A percentile compares a stretch with the other conserved stretches of the same genome.
Evolutionary conservation across 2,797 vertebrate species (phyloP).

Genomic region (Myiotriccus ornatus): DNA sequence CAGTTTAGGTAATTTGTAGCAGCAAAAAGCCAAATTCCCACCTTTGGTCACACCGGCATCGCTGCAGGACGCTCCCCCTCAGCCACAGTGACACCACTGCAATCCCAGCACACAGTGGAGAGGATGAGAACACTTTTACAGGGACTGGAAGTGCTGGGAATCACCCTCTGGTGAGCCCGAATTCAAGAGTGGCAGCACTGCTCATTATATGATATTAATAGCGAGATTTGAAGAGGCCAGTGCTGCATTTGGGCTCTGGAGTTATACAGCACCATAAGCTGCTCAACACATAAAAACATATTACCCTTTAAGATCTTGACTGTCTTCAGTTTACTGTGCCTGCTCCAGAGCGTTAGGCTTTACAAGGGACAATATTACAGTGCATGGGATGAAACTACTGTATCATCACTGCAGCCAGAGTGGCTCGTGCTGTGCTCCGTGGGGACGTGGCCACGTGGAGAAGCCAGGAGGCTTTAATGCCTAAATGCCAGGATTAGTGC

Average conservation of each 20-base stretch:
- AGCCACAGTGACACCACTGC: not conserved
- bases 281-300: not conserved
- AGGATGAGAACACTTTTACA: not conserved
- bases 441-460: rapidly evolving
- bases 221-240: not conserved
- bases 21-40: not conserved
- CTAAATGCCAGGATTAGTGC: not conserved
- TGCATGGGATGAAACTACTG: not conserved
- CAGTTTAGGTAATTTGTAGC: not conserved
- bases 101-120: not conserved
- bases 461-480: not conserved
- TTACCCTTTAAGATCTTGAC: conserved; percentile 1
- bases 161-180: not conserved
- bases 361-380: conserved; percentile 8
- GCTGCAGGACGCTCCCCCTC: not conserved
- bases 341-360: conserved; percentile 10
- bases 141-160: not conserved
- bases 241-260: not conserved
- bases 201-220: not conserved
- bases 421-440: rapidly evolving
- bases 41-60: not conserved
- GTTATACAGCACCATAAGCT: not conserved
- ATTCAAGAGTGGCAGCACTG: not conserved
- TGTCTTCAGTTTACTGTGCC: conserved; percentile 23
- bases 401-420: not conserved